These are phyloP conservation scores for Lycodopsis pacificus DNA, from an alignment of 2,797 vertebrate genomes.

Conservation along the genomic window DNA sequence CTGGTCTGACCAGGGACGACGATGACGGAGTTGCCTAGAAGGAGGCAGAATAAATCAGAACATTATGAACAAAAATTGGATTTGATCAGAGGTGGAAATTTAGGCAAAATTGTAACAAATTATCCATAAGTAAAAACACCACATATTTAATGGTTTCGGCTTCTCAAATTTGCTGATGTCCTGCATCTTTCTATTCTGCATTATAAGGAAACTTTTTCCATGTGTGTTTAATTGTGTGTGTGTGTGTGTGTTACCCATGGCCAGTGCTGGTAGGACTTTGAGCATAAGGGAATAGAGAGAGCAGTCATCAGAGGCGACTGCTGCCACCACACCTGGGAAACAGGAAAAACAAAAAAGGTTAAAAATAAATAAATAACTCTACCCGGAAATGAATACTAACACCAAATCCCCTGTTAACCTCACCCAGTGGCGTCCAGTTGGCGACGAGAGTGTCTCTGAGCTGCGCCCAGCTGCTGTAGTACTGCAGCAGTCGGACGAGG, in stretches of 20 bases:
- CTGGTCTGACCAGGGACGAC: conserved; percentile 79
- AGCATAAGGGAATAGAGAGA: conserved; percentile 86
- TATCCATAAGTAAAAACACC: too few relatives aligned
- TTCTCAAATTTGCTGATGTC: too few relatives aligned
- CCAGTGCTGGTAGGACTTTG: conserved; percentile 89
- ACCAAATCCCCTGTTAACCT: conserved; percentile 32
- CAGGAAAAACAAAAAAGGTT: not conserved
- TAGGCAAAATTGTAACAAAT: too few relatives aligned
- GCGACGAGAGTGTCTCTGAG: conserved; percentile 81
- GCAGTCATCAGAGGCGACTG: conserved; percentile 85
- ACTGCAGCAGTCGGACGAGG: conserved; percentile 85
- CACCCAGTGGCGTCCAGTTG: conserved; percentile 87
- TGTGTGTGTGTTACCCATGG: conserved; percentile 85
- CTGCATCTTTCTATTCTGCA: not conserved
- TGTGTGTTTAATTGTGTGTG: not conserved
- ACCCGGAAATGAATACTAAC: fast-evolving
- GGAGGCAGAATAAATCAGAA: not conserved
- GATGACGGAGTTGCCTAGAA: conserved; percentile 89
- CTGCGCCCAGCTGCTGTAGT: conserved; percentile 86
- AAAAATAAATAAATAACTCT: not conserved
- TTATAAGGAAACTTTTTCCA: not conserved
- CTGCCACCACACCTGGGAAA: conserved; percentile 85
- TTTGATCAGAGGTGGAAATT: not conserved
- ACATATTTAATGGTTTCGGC: too few relatives aligned
- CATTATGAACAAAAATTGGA: not conserved